Base-by-base conservation (phyloP, 1,140 invertebrate species). In the Calliphora vicina region DNA sequence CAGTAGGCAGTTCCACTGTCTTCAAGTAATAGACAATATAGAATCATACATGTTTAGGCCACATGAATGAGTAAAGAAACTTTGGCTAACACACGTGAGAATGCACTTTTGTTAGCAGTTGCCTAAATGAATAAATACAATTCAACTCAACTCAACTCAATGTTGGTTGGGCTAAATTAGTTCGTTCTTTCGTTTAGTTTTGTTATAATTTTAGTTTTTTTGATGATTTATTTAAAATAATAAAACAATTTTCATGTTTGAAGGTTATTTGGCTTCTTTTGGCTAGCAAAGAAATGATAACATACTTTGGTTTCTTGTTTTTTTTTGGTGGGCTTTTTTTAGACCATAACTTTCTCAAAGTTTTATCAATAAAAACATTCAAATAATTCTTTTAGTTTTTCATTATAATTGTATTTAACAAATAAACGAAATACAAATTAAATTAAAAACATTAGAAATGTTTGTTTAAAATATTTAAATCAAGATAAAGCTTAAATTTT, bases 181-280 rank as follows among this genome's bases (percentile, higher is more conserved):
- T 78, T 17, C 15, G 72, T 74, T 74, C 27, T 74, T 74, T 74
- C 27, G 5, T 78, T 78, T 78, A 25, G n/a, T 43, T 78, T 45
- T 76, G 73, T 23, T 45, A 6, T 43, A 35, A 9, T 42, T 76
- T 42, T 35, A 26, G 35, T 25, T 43, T 74, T 43, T 78, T 26
- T 78, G 74, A 78, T 78, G 74, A 78, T 78, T 78, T 78, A 78
- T 78, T 78, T 78, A 43, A 78, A 78, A 78, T 78, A 78, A 78
- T 78, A 78, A 78, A 78, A 78, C 74, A 43, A 78, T 45, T 78
- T 78, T 78, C 74, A 78, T 78, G 74, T 78, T 78, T 78, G 74
- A 78, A 78, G 74, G 74, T 78, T 78, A 78, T 78, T 78, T 78
- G 74, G 74, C 74, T 78, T 42, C 35, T 78, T 43, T 43, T 45